Evolutionary conservation across 2,888 invertebrate species (phyloP).

Genomic region (Tipula unca): DNA sequence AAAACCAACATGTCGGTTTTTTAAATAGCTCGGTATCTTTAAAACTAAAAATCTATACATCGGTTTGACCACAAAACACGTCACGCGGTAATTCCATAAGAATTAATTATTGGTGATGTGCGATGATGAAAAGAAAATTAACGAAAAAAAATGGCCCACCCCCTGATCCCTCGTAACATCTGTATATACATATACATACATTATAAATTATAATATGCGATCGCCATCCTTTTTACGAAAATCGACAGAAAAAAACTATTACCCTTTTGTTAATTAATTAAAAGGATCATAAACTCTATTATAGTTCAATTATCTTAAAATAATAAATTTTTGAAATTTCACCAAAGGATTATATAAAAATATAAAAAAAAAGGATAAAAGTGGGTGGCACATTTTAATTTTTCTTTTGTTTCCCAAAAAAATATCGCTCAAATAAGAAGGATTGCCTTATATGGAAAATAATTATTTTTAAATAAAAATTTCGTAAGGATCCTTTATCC

Average conservation of each 20-base stretch:
- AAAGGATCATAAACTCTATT: neutral
- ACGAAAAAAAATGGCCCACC: neutral
- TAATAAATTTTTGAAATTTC: neutral
- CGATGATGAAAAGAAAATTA: neutral
- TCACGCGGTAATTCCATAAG: neutral
- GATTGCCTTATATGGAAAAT: neutral
- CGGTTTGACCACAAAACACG: neutral
- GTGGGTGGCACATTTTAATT: neutral
- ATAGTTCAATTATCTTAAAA: constrained; percentile 14
- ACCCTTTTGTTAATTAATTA: neutral
- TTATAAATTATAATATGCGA: too few relatives aligned
- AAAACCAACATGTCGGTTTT: neutral
- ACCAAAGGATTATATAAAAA: neutral
- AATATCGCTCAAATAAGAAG: neutral
- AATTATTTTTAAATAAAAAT: neutral
- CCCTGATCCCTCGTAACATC: neutral
- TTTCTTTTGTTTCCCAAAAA: neutral
- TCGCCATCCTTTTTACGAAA: neutral
- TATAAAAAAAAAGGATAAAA: neutral
- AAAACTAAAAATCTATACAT: neutral
- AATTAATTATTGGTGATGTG: neutral
- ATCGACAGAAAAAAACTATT: neutral
- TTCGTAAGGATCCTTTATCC: neutral
- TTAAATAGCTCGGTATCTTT: neutral
- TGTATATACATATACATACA: too few relatives aligned